Evolutionary conservation across 2,797 vertebrate genomes (phyloP).

Genomic region (Carcharodon carcharias): DNA sequence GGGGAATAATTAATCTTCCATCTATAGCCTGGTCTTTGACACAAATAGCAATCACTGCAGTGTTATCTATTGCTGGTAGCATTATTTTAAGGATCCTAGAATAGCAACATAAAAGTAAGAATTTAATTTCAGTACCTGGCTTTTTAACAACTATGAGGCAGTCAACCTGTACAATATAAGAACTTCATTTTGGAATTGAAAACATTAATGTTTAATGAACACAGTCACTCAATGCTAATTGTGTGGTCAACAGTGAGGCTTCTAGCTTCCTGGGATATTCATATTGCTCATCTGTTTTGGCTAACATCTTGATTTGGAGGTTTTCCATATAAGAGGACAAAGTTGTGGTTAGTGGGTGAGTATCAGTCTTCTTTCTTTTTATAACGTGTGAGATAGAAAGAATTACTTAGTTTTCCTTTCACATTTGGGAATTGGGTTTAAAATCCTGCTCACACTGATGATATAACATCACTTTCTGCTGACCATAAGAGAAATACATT

Average conservation of each 20-base stretch:
- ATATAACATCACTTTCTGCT: neutral
- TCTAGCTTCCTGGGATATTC: neutral
- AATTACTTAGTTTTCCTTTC: neutral
- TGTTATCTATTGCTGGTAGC: neutral
- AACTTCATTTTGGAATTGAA: neutral
- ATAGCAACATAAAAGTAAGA: neutral
- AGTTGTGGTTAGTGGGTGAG: neutral
- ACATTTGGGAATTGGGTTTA: neutral
- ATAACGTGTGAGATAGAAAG: neutral
- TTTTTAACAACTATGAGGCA: neutral
- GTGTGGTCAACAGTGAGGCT: neutral
- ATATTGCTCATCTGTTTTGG: neutral
- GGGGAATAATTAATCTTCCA: neutral
- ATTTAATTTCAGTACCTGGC: neutral
- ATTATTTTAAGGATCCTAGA: neutral
- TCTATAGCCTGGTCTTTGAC: neutral
- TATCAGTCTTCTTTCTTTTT: neutral
- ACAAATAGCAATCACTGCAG: neutral
- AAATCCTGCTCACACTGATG: neutral
- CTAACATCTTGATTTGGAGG: neutral
- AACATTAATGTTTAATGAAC: neutral
- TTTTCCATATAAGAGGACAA: neutral
- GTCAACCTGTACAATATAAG: neutral
- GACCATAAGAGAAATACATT: neutral
- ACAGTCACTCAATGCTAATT: neutral